phyloP scores from a whole-genome alignment of 1,140 invertebrate genomes.

The Melipona quadrifasciata region DNA sequence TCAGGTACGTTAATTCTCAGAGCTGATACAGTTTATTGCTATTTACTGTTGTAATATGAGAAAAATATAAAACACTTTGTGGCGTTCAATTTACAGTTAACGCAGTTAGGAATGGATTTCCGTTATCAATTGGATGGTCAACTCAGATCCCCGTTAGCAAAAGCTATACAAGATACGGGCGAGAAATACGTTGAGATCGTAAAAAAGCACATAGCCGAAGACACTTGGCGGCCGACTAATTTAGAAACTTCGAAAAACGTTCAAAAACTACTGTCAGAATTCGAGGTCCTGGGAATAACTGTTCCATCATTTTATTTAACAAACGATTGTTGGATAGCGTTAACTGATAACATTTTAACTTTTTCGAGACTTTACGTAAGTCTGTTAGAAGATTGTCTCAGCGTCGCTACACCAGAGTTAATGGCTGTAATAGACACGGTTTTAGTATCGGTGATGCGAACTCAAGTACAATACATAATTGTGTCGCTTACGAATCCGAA shows the following conservation, averaged over 20 bases:
- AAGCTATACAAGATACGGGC: conserved; percentile 85
- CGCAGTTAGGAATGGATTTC: conserved; percentile 89
- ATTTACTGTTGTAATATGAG: background rate
- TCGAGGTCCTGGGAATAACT: conserved; percentile 80
- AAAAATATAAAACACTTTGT: background rate
- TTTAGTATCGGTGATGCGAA: conserved; percentile 85
- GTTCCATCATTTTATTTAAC: conserved; percentile 72
- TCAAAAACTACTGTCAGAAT: conserved; percentile 79
- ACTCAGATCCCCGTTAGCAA: conserved; percentile 86
- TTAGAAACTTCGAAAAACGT: conserved; percentile 83
- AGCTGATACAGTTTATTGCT: background rate
- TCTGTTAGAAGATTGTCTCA: conserved; percentile 87
- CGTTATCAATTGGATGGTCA: conserved; percentile 92
- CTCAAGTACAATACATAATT: conserved; percentile 86
- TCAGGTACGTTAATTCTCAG: conserved; percentile 80
- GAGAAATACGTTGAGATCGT: conserved; percentile 90
- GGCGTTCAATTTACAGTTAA: conserved; percentile 82
- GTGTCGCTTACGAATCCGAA: conserved; percentile 83
- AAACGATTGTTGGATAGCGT: conserved; percentile 86
- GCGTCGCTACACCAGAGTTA: conserved; percentile 85
- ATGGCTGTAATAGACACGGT: conserved; percentile 85
- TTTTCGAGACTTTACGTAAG: conserved; percentile 87
- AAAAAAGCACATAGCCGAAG: conserved; percentile 86
- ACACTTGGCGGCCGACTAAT: conserved; percentile 88
- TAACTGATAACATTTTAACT: conserved; percentile 87